Percentiles rank a stretch among this genome's conserved stretches.
phyloP scores from a whole-genome alignment of 1,140 invertebrate species.

The Tribolium madens region DNA sequence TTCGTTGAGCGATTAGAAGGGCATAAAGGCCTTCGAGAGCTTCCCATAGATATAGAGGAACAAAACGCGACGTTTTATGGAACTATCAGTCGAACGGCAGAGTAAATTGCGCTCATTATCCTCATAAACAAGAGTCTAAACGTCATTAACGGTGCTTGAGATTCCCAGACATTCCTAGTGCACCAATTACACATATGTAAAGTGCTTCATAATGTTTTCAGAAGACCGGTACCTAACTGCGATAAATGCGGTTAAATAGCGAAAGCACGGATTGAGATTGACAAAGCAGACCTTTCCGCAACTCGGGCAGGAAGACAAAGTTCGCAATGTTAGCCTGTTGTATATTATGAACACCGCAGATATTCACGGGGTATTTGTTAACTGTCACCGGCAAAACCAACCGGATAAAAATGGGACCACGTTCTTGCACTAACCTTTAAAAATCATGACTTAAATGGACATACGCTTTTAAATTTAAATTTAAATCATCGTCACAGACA shows the following conservation, averaged over 20 bases:
- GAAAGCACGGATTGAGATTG: slow-evolving; percentile 23
- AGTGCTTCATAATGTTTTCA: slow-evolving; percentile 24
- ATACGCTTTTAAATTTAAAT: background rate
- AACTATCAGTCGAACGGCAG: slow-evolving; percentile 22
- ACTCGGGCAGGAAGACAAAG: slow-evolving; percentile 15
- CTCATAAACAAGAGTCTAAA: slow-evolving; percentile 34
- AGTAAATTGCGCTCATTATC: slow-evolving; percentile 34
- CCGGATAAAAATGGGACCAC: slow-evolving; percentile 10
- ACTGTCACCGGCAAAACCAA: slow-evolving; percentile 9
- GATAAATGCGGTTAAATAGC: slow-evolving; percentile 23
- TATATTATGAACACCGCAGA: slow-evolving; percentile 24
- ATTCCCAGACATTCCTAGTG: slow-evolving; percentile 28
- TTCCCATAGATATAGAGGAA: background rate
- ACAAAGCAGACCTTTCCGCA: slow-evolving; percentile 23
- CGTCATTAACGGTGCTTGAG: slow-evolving; percentile 25
- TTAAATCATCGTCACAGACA: background rate
- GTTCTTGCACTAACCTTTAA: slow-evolving; percentile 1
- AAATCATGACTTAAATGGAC: background rate
- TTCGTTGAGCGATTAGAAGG: slow-evolving; percentile 19
- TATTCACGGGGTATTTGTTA: slow-evolving; percentile 26
- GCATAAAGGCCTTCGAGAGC: slow-evolving; percentile 3
- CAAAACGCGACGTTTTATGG: slow-evolving; percentile 9
- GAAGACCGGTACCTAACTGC: slow-evolving; percentile 2
- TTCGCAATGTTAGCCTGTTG: slow-evolving; percentile 11
- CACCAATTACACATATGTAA: slow-evolving; percentile 27